Evolutionary conservation across 2,888 invertebrate genomes (phyloP).

Genomic region (Noctua fimbriata): DNA sequence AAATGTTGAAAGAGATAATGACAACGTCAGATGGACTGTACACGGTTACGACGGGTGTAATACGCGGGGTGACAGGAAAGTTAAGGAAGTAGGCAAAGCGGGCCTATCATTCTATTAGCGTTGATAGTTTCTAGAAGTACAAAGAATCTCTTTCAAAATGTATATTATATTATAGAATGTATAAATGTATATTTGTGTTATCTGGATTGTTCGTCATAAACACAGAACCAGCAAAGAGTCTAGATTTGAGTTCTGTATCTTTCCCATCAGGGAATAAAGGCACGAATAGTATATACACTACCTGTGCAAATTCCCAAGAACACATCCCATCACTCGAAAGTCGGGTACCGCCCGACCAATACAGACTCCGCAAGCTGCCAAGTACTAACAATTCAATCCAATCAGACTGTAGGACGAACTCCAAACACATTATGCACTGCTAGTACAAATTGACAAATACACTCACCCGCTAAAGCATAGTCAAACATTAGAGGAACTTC

Average conservation of each 20-base stretch:
- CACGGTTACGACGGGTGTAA: not conserved
- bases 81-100: no score
- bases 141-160: no score
- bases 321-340: not conserved
- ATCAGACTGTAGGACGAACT: conserved; percentile 31
- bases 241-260: not conserved
- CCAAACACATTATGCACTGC: conserved; percentile 18
- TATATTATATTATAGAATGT: no score
- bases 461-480: conserved; percentile 31
- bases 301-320: not conserved
- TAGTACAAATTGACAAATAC: conserved; percentile 32
- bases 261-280: not conserved
- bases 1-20: not conserved
- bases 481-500: conserved; percentile 15
- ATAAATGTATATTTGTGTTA: no score
- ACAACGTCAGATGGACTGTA: not conserved
- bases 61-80: not conserved
- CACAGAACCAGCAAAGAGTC: not conserved
- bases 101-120: not conserved
- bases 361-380: not conserved
- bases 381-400: conserved; percentile 15
- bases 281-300: not conserved
- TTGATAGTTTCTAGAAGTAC: no score
- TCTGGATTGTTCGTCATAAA: not conserved
- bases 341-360: not conserved